Base-by-base conservation (phyloP, 2,113 vertebrate species). In the Rousettus leschenaultii region DNA sequence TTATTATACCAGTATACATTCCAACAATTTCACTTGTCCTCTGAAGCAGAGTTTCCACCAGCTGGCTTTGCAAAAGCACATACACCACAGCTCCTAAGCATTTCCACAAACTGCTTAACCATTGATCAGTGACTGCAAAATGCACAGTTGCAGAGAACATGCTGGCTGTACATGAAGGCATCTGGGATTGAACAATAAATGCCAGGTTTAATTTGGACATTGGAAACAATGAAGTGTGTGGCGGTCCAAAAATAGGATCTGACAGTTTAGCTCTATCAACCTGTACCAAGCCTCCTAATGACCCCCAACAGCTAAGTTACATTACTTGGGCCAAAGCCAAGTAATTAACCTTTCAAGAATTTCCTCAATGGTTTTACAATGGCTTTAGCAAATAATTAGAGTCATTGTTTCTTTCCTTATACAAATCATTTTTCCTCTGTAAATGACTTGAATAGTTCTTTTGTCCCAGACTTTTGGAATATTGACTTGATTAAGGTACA, bases 161-260 rank as follows among this genome's bases (percentile, higher is more conserved):
- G 82, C 61, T 0, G 0, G 71, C 94, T 98, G 98, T 97, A 82
- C 92, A 87, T 70, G 80, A 91, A 97, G 91, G 63, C 57, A 98
- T 91, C 89, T 96, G 97, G 94, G 93, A 74, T 96, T 97, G 96
- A 96, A 96, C 84, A 97, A 74, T 96, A 97, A 98, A 95, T 91
- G 85, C 75, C 95, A 97, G 22, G 1, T 95, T 18, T 90, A 94
- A 97, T 98, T 97, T 97, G 59, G 57, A 79, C 61, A 82, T n/a
- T 96, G 14, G 95, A 97, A 98, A 77, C 7, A 59, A 96, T 94
- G 70, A 97, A 94, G 30, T 88, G 10, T 90, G 14, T 80, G 45
- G 28, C 63, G 97, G 61, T 33, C 85, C 96, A 95, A 91, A 96
- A 77, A 96, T 21, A 33, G 5, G 86, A 59, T 94, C 59, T 97